Evolutionary conservation across 2,113 vertebrate genomes (phyloP).

Genomic region (Onychostruthus taczanowskii): DNA sequence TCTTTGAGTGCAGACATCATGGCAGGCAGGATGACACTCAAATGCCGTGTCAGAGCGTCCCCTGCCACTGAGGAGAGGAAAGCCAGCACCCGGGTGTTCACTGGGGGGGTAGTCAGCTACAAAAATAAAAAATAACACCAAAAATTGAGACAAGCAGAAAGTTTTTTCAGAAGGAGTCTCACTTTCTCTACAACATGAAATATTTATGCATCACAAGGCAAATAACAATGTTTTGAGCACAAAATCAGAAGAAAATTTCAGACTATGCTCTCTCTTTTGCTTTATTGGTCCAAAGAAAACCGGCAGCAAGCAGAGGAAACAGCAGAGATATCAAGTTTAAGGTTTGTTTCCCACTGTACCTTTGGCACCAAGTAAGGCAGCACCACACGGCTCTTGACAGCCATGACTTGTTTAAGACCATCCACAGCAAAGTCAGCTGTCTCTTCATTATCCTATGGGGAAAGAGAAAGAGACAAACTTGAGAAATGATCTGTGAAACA

Average conservation of each 20-base stretch:
- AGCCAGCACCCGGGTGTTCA: constrained; percentile 93
- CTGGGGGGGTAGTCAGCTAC: constrained; percentile 89
- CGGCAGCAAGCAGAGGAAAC: not conserved
- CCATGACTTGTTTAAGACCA: constrained; percentile 98
- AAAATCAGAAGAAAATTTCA: not conserved
- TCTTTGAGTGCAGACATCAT: constrained; percentile 91
- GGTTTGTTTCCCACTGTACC: constrained; percentile 65
- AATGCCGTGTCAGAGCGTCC: constrained; percentile 92
- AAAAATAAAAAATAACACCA: not conserved
- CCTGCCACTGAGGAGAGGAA: constrained; percentile 96
- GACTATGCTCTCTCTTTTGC: not conserved
- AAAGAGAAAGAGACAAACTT: not conserved
- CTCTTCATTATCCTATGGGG: constrained; percentile 82
- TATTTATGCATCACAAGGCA: not conserved
- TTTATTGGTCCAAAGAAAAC: not conserved
- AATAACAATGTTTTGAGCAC: not conserved
- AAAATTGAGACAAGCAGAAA: not conserved
- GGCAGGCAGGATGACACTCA: constrained; percentile 93
- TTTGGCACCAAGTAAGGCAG: constrained; percentile 97
- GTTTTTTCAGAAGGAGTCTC: not conserved
- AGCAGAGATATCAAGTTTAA: not conserved
- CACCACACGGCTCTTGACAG: constrained; percentile 97
- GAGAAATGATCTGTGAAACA: not conserved
- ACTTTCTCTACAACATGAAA: not conserved
- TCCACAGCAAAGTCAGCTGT: constrained; percentile 93